A percentile compares a stretch with the other conserved stretches of the same genome.
Conservation (phyloP, 2,113 vertebrate species). For the Hemicordylus capensis region DNA sequence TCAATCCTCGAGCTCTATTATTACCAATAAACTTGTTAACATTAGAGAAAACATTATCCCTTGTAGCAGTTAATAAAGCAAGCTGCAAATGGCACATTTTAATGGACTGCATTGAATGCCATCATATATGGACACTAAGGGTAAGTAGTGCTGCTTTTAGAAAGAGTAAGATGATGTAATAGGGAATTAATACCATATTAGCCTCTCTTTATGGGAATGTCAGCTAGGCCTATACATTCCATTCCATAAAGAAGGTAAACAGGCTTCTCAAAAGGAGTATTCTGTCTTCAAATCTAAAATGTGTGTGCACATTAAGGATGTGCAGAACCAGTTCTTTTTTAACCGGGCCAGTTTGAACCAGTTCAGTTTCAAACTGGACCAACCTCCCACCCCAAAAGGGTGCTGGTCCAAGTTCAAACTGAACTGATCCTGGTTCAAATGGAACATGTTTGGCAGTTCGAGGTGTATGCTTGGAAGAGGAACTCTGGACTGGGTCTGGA, state of each 20-base stretch:
- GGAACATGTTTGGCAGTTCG: too few species aligned
- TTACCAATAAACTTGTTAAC: conserved; percentile 34
- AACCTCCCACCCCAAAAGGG: too few species aligned
- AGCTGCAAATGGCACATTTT: conserved; percentile 7
- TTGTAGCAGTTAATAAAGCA: conserved; percentile 4
- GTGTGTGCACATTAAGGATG: too few species aligned
- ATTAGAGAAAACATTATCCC: conserved; percentile 6
- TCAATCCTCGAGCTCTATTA: conserved; percentile 13
- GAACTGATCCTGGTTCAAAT: too few species aligned
- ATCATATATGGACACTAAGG: background rate
- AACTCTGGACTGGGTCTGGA: too few species aligned
- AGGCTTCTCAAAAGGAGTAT: background rate
- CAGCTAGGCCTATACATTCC: background rate
- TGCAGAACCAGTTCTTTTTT: too few species aligned
- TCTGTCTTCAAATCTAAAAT: too few species aligned
- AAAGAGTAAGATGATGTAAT: background rate
- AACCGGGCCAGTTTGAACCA: too few species aligned
- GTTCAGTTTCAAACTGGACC: too few species aligned
- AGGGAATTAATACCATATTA: background rate
- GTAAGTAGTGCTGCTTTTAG: background rate
- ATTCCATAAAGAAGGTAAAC: background rate
- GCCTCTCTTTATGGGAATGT: background rate
- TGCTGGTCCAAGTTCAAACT: too few species aligned
- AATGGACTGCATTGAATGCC: background rate
- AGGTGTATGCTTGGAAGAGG: too few species aligned